Conservation (phyloP, 2,888 invertebrate genomes). For the Andrena praecox region DNA sequence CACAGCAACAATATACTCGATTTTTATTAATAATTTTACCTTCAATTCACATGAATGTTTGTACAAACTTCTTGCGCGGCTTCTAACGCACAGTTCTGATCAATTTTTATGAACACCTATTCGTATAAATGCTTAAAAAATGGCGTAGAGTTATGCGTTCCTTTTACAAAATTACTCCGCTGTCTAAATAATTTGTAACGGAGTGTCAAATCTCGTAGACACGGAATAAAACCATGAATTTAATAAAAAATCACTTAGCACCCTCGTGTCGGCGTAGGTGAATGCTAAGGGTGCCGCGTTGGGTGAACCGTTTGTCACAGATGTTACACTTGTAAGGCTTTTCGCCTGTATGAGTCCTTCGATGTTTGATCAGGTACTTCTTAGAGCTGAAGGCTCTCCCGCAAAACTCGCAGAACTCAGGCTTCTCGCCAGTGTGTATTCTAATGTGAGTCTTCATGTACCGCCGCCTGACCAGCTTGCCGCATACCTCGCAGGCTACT, state of each 20-base stretch:
- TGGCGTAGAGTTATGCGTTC: no score
- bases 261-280: slow-evolving; percentile 76
- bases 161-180: neutral
- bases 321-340: slow-evolving; percentile 78
- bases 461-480: slow-evolving; percentile 79
- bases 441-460: slow-evolving; percentile 77
- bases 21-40: neutral
- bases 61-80: no score
- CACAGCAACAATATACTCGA: neutral
- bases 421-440: slow-evolving; percentile 79
- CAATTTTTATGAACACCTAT: no score
- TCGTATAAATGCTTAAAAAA: no score
- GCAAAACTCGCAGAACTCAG: slow-evolving; percentile 79
- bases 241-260: slow-evolving; percentile 26
- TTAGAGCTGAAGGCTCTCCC: slow-evolving; percentile 76
- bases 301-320: slow-evolving; percentile 81
- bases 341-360: slow-evolving; percentile 77
- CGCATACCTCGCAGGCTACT: slow-evolving; percentile 83
- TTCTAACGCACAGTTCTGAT: no score
- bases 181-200: neutral
- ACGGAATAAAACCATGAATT: neutral
- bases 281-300: slow-evolving; percentile 79
- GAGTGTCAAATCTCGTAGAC: no score
- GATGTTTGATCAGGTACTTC: slow-evolving; percentile 76
- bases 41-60: neutral